Conservation (phyloP, 1,140 invertebrate genomes). For the Latrodectus geometricus region DNA sequence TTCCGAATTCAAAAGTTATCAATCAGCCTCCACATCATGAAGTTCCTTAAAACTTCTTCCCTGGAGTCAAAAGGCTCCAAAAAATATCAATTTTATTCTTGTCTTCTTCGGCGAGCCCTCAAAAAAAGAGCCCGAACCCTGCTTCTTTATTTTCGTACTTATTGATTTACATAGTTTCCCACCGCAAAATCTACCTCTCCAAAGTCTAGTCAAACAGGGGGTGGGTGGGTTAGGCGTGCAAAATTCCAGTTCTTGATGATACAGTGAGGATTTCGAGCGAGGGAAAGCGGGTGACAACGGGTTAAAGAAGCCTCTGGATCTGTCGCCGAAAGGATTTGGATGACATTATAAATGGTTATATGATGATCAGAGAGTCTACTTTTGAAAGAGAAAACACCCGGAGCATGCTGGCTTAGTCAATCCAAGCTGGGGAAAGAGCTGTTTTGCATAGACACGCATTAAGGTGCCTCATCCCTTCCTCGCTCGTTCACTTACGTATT, state of each 20-base stretch:
- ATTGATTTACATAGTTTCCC: slow-evolving; percentile 31
- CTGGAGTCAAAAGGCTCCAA: slow-evolving; percentile 43
- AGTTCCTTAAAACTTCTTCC: slow-evolving; percentile 24
- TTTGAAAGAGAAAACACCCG: slow-evolving; percentile 32
- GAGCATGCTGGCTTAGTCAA: slow-evolving; percentile 37
- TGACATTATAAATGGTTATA: slow-evolving; percentile 56
- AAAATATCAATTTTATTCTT: slow-evolving; percentile 55
- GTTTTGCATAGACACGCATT: slow-evolving; percentile 51
- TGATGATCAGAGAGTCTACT: slow-evolving; percentile 23
- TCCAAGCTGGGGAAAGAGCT: slow-evolving; percentile 16
- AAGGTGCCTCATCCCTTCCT: not conserved
- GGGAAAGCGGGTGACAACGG: slow-evolving; percentile 14
- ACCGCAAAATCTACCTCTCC: too few species aligned
- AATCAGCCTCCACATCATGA: slow-evolving; percentile 31
- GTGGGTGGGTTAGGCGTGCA: not conserved
- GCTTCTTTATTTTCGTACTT: slow-evolving; percentile 19
- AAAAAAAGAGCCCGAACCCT: slow-evolving; percentile 30
- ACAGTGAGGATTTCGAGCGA: slow-evolving; percentile 4
- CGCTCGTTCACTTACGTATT: too few species aligned
- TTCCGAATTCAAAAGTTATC: slow-evolving; percentile 52
- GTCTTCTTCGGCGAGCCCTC: not conserved
- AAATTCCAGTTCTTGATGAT: slow-evolving; percentile 20
- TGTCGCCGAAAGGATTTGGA: slow-evolving; percentile 36
- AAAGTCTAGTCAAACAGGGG: not conserved
- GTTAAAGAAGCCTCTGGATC: slow-evolving; percentile 34